Evolutionary conservation across 1,140 invertebrate species (phyloP).

Genomic region (Macrobrachium nipponense): DNA sequence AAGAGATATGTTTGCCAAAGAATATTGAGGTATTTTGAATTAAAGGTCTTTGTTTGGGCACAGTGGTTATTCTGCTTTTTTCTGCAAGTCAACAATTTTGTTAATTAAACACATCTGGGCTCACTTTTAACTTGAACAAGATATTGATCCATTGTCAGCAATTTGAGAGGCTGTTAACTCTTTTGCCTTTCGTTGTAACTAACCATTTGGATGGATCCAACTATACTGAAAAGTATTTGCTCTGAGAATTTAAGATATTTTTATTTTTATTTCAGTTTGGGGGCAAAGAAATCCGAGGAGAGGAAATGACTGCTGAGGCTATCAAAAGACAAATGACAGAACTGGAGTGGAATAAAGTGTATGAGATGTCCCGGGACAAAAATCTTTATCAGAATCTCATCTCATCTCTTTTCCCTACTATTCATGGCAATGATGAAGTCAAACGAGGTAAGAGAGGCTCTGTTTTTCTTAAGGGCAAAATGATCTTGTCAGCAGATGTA

Average conservation of each 20-base stretch:
- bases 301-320: conserved; percentile 88
- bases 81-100: too few relatives aligned
- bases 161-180: too few relatives aligned
- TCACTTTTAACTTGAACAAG: too few relatives aligned
- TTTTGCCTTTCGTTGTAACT: too few relatives aligned
- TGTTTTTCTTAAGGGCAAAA: neutral
- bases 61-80: too few relatives aligned
- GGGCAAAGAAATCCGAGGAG: conserved; percentile 70
- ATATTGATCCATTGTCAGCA: too few relatives aligned
- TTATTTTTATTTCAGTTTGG: conserved; percentile 69
- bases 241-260: neutral
- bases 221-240: neutral
- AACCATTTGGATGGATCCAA: too few relatives aligned
- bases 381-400: conserved; percentile 94
- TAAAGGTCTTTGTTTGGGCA: too few relatives aligned
- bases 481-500: too few relatives aligned
- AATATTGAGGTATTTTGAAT: too few relatives aligned
- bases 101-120: too few relatives aligned
- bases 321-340: conserved; percentile 96
- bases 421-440: conserved; percentile 98
- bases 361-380: conserved; percentile 95
- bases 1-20: too few relatives aligned
- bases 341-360: conserved; percentile 95
- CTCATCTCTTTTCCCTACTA: conserved; percentile 93
- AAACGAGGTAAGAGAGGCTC: conserved; percentile 79